phyloP scores from a whole-genome alignment of 2,888 invertebrate species.

The Ichneumon xanthorius region DNA sequence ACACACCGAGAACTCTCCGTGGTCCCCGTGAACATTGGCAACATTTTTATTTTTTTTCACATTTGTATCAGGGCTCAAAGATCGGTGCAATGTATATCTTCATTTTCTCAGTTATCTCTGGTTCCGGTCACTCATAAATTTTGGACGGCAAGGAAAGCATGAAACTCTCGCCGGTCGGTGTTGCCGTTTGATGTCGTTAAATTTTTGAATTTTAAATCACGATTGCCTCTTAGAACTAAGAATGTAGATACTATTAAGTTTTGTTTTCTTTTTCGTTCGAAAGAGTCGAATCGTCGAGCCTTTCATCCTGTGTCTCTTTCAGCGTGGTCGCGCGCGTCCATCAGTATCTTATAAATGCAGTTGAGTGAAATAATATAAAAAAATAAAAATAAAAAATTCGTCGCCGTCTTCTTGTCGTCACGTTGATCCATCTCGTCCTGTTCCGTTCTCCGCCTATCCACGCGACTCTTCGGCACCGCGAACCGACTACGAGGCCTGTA shows the following conservation, averaged over 20 bases:
- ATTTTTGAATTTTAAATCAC: not conserved
- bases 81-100: slow-evolving; percentile 34
- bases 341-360: slow-evolving; percentile 58
- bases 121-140: slow-evolving; percentile 41
- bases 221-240: not conserved
- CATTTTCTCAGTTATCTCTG: slow-evolving; percentile 15
- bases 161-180: not conserved
- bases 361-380: slow-evolving; percentile 35
- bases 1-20: slow-evolving; percentile 28
- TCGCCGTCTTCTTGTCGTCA: slow-evolving; percentile 68
- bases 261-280: not conserved
- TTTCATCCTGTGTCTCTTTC: slow-evolving; percentile 30
- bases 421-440: slow-evolving; percentile 73
- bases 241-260: not conserved
- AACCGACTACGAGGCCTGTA: slow-evolving; percentile 77
- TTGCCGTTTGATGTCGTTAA: not conserved
- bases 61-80: slow-evolving; percentile 48
- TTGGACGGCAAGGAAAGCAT: slow-evolving; percentile 1
- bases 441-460: slow-evolving; percentile 83
- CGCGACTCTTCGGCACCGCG: slow-evolving; percentile 83
- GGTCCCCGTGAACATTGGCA: slow-evolving; percentile 46
- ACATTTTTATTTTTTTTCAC: slow-evolving; percentile 34
- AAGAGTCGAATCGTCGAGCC: not conserved
- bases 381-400: slow-evolving; percentile 27
- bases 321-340: slow-evolving; percentile 48